Base-by-base conservation (phyloP, 2,113 vertebrate species). In the Gadus macrocephalus region DNA sequence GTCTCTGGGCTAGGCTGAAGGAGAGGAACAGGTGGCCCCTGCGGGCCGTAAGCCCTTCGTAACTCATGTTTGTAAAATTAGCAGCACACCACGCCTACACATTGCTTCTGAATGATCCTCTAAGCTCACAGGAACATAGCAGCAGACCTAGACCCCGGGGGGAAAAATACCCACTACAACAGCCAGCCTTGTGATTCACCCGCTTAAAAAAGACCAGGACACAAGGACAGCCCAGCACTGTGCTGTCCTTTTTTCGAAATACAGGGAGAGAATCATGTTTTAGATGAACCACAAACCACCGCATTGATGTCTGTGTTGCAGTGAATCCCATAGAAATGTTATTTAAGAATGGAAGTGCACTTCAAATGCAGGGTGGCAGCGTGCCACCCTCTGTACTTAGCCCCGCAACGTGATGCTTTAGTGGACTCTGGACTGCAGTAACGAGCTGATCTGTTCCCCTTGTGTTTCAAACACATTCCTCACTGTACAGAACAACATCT, bases 11-110 rank as follows among this genome's bases (percentile, higher is more conserved):
- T 58, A 56, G 65, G 58, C 16, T 90, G 89, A 91, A 66, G 68
- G 90, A 91, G 73, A 71, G 71, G 76, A 79, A 68, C 91, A 92
- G 89, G 72, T 91, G 91, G 67, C 66, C 66, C 65, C 60, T 67
- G 38, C 66, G 28, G 8, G 53, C 28, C 17, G 38, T n/a, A 31
- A 77, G 31, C 35, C 9, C 16, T 66, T 55, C 68, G 59, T 67
- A 84, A 74, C 61, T 87, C 86, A 83, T 75, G 15, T 3, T 72
- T 76, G 87, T 58, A 74, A 87, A 90, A 84, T 82, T 75, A 87
- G 78, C 83, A 74, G 70, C 69, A 70, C 73, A 66, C 76, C 66
- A 74, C 55, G 15, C 71, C 71, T 65, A 74, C 69, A 76, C 70
- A 75, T 25, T 72, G 74, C 42, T 58, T 64, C 60, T 70, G 64